Percentiles rank a stretch among this genome's conserved stretches.
phyloP scores from a whole-genome alignment of 2,888 invertebrate species.

The Tribolium freemani region DNA sequence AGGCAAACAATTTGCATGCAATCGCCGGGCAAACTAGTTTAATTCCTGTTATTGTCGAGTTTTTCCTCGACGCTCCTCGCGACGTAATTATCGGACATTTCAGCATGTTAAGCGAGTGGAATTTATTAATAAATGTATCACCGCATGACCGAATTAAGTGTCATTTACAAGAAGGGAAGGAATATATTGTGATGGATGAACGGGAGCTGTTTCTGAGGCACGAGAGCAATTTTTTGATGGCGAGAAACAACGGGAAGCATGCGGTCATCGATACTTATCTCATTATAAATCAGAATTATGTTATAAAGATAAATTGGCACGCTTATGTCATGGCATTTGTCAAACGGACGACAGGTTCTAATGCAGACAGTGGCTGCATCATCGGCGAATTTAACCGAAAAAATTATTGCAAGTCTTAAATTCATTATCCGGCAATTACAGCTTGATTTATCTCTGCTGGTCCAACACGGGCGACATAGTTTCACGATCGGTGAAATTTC shows the following conservation, averaged over 20 bases:
- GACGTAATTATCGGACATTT: constrained; percentile 32
- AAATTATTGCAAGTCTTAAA: background rate
- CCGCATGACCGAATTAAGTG: constrained; percentile 42
- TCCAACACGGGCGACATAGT: constrained; percentile 17
- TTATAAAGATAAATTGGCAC: constrained; percentile 67
- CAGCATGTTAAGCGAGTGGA: constrained; percentile 23
- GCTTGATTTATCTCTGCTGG: constrained; percentile 20
- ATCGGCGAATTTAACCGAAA: background rate
- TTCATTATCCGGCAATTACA: constrained; percentile 8
- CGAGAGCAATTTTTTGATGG: constrained; percentile 59
- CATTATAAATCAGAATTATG: constrained; percentile 67
- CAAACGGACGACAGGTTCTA: constrained; percentile 44
- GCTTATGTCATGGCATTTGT: constrained; percentile 64
- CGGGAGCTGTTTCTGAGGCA: constrained; percentile 51
- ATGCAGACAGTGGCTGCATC: constrained; percentile 16
- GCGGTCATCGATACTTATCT: constrained; percentile 66
- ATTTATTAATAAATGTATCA: constrained; percentile 35
- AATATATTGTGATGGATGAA: constrained; percentile 53
- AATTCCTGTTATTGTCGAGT: constrained; percentile 40
- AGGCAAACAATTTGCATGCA: constrained; percentile 44
- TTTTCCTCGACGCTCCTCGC: constrained; percentile 24
- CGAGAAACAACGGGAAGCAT: constrained; percentile 64
- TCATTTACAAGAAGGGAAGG: constrained; percentile 37
- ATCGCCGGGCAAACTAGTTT: constrained; percentile 41
- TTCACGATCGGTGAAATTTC: constrained; percentile 32